phyloP scores from a whole-genome alignment of 1,140 invertebrate genomes.

The Leptinotarsa texana region DNA sequence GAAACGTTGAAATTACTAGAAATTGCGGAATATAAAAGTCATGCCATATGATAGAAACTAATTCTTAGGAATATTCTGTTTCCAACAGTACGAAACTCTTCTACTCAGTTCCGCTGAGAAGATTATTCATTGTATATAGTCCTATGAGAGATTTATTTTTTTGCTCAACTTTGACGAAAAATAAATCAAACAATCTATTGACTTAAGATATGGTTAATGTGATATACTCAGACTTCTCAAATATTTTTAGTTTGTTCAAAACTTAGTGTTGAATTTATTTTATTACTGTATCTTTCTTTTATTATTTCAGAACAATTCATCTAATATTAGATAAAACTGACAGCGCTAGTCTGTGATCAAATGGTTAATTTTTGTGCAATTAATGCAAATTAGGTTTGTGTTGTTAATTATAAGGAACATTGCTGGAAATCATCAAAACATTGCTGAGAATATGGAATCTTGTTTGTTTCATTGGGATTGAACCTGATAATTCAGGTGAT shows the following conservation, averaged over 20 bases:
- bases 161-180: not conserved
- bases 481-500: too few species aligned
- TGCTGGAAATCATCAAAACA: too few species aligned
- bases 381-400: not conserved
- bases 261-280: too few species aligned
- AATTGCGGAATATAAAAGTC: conserved; percentile 1
- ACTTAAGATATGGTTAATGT: conserved; percentile 18
- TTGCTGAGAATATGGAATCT: too few species aligned
- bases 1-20: not conserved
- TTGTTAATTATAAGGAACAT: not conserved
- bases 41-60: not conserved
- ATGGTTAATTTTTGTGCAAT: not conserved
- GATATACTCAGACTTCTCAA: conserved; percentile 13
- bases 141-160: not conserved
- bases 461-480: too few species aligned
- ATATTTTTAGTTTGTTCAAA: not conserved
- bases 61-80: not conserved
- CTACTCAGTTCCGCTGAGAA: not conserved
- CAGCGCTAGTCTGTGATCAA: not conserved
- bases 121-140: not conserved
- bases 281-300: too few species aligned
- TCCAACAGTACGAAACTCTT: not conserved
- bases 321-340: conserved; percentile 1
- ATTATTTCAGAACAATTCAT: not conserved
- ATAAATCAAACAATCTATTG: conserved; percentile 7